Base-by-base conservation (phyloP, 2,888 invertebrate genomes). In the Melinaea menophilus region DNA sequence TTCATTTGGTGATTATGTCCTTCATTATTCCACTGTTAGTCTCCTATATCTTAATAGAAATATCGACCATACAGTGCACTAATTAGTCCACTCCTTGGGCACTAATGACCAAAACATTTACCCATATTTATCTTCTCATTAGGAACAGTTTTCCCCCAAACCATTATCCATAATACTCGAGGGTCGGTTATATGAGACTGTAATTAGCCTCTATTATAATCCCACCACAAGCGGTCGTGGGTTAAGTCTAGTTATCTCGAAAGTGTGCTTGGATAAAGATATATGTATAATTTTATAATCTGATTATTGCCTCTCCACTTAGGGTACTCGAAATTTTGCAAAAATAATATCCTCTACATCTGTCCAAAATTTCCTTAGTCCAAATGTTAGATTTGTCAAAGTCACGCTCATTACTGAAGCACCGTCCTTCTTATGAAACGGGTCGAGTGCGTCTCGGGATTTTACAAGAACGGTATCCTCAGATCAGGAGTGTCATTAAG, bases 391-490 rank as follows among this genome's bases (percentile, higher is more conserved):
- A 41, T 41, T 41, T 41, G 41, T 51, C 51, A 51, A 13, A 48
- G 22, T 60, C 60, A 64, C 64, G 57, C 60, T 48, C 45, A 62
- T 48, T 61, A 60, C 61, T 60, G 37, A 45, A 67, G 67, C 45
- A 59, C 60, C 46, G 57, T 62, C 51, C 37, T 61, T 54, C 59
- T 64, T 64, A 62, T 55, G 64, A 67, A 65, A 64, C 62, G 58
- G 67, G 67, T 67, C 67, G 60, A 67, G 67, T 60, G 60, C 58
- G 58, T 58, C 58, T 60, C 59, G 59, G 64, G 61, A 65, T 58
- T 56, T 46, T 58, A 56, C 58, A 58, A 67, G 64, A 57, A 59
- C 58, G 55, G 64, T 59, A 61, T 67, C 67, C 64, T 62, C 60
- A 55, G 55, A 64, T 61, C 48, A 60, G 56, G 62, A 67, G 65